phyloP scores from a whole-genome alignment of 2,888 invertebrate genomes.

The Ophion slaviceki region DNA sequence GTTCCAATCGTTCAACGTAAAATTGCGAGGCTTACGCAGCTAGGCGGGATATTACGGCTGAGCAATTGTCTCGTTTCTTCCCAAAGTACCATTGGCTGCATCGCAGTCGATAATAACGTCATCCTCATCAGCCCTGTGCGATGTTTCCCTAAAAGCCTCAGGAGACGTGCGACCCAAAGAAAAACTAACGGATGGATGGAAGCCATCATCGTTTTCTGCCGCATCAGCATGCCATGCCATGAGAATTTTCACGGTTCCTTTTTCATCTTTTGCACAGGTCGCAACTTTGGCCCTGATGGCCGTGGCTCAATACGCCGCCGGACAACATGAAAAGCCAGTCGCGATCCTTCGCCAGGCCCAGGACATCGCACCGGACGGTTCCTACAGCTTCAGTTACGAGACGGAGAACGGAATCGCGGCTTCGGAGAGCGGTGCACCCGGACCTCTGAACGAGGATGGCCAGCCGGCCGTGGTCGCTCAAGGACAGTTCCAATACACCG shows the following conservation, averaged over 20 bases:
- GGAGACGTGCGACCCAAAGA: too few relatives aligned
- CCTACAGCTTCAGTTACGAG: conserved; percentile 64
- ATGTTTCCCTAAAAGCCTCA: not conserved
- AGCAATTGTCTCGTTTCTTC: not conserved
- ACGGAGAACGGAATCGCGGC: conserved; percentile 66
- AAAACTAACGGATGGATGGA: too few relatives aligned
- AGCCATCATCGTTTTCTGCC: too few relatives aligned
- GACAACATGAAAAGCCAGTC: conserved; percentile 50
- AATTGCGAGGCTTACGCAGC: not conserved
- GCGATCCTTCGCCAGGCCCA: conserved; percentile 66
- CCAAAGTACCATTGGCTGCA: not conserved
- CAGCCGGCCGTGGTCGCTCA: conserved; percentile 36
- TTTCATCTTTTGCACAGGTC: conserved; percentile 50
- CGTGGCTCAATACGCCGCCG: conserved; percentile 57
- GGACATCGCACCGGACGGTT: conserved; percentile 65
- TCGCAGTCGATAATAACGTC: not conserved
- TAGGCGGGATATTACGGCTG: not conserved
- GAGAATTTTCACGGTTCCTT: not conserved
- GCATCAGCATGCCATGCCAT: not conserved
- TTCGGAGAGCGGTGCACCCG: conserved; percentile 57
- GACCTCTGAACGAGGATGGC: conserved; percentile 56
- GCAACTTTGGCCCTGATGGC: conserved; percentile 61
- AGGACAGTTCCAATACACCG: conserved; percentile 63
- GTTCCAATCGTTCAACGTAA: not conserved
- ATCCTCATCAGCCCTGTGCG: not conserved